Percentiles rank a stretch among this genome's conserved stretches.
Evolutionary conservation across 1,140 invertebrate genomes (phyloP).

Genomic region (Leptinotarsa lineolata): DNA sequence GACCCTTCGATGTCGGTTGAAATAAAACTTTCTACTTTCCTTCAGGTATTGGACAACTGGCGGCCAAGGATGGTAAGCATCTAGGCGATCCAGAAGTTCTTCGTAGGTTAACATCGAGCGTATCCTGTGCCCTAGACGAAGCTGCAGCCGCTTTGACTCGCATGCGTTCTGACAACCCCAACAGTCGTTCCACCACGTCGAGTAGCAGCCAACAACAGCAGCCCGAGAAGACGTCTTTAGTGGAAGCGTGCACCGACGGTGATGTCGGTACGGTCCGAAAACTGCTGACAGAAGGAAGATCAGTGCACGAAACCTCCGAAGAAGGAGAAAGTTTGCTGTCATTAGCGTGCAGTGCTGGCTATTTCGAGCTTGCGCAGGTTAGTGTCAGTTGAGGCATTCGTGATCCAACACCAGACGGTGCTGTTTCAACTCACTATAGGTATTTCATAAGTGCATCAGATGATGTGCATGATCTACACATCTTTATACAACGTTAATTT

Average conservation of each 20-base stretch:
- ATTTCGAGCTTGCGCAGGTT: slow-evolving; percentile 91
- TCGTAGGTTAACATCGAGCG: slow-evolving; percentile 81
- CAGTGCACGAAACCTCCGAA: slow-evolving; percentile 90
- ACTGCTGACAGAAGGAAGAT: slow-evolving; percentile 87
- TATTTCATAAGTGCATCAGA: no score
- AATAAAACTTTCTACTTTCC: slow-evolving; percentile 2
- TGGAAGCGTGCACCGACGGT: slow-evolving; percentile 89
- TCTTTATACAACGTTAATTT: no score
- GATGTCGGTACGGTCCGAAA: slow-evolving; percentile 88
- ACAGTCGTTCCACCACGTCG: slow-evolving; percentile 35
- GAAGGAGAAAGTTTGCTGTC: slow-evolving; percentile 91
- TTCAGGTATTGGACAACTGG: slow-evolving; percentile 74
- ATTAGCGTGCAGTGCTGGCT: slow-evolving; percentile 90
- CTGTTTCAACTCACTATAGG: no score
- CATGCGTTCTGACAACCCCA: slow-evolving; percentile 84
- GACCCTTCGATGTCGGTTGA: neutral
- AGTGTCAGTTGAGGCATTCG: slow-evolving; percentile 25
- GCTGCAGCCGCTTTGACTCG: slow-evolving; percentile 92
- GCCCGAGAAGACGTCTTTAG: slow-evolving; percentile 68
- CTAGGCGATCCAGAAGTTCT: slow-evolving; percentile 81
- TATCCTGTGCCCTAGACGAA: slow-evolving; percentile 93
- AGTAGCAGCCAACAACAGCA: slow-evolving; percentile 30
- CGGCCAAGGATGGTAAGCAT: slow-evolving; percentile 78
- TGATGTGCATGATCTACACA: no score
- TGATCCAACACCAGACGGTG: no score